phyloP scores from a whole-genome alignment of 2,113 vertebrate genomes.

The Upupa epops region DNA sequence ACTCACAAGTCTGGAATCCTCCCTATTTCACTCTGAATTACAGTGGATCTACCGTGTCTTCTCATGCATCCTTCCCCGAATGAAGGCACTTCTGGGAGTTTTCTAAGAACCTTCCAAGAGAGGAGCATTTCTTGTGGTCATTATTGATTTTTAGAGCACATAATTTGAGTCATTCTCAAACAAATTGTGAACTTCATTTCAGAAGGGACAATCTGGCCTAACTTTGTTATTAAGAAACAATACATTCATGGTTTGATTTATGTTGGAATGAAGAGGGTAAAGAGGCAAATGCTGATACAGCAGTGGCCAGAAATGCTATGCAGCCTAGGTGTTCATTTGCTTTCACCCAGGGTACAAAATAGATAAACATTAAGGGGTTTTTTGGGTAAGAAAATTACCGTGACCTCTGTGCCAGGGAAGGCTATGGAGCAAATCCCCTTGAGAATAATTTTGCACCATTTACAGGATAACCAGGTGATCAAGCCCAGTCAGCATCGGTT shows the following conservation, averaged over 20 bases:
- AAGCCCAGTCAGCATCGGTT: no score
- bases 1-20: not conserved
- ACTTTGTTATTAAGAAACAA: not conserved
- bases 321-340: not conserved
- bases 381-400: no score
- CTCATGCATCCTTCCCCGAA: not conserved
- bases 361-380: not conserved
- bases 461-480: no score
- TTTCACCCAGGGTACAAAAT: not conserved
- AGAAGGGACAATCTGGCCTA: not conserved
- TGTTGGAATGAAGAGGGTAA: not conserved
- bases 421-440: no score
- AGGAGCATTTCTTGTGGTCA: not conserved
- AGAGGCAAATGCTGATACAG: not conserved
- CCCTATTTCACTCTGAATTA: not conserved
- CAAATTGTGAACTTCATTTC: not conserved
- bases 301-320: not conserved
- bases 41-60: not conserved
- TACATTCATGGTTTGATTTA: not conserved
- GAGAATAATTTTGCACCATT: no score
- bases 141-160: not conserved
- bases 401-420: no score
- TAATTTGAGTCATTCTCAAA: not conserved
- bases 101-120: not conserved
- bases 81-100: not conserved